A percentile compares a stretch with the other conserved stretches of the same genome.
Conservation (phyloP, 2,888 invertebrate species). For the Drosophila kambysellisi region DNA sequence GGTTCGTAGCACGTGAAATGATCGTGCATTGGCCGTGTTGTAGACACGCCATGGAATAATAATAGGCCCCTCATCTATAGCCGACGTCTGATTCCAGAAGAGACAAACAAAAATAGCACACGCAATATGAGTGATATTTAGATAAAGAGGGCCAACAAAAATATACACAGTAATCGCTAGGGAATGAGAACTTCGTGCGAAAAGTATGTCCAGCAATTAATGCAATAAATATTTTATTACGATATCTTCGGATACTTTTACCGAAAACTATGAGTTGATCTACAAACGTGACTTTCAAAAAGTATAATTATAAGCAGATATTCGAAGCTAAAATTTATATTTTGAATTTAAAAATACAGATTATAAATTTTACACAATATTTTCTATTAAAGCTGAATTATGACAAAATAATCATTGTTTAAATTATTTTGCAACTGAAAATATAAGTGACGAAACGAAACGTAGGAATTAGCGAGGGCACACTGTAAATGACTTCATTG, state of each 20-base stretch:
- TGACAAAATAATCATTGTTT: neutral
- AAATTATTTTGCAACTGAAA: neutral
- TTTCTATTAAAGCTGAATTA: neutral
- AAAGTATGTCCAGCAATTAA: neutral
- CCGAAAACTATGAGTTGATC: neutral
- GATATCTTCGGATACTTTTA: neutral
- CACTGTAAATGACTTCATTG: slow-evolving; percentile 8
- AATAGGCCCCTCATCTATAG: neutral
- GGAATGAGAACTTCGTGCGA: neutral
- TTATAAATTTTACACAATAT: neutral
- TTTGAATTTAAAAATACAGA: neutral
- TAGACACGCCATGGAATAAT: slow-evolving; percentile 38
- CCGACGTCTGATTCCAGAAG: slow-evolving; percentile 40
- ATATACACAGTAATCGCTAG: neutral
- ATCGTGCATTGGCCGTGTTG: slow-evolving; percentile 63
- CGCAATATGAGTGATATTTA: slow-evolving; percentile 1
- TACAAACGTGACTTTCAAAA: neutral
- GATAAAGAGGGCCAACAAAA: neutral
- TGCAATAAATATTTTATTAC: neutral
- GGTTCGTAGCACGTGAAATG: slow-evolving; percentile 60
- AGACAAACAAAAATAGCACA: slow-evolving; percentile 11
- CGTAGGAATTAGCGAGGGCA: neutral
- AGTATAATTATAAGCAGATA: neutral
- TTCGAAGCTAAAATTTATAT: neutral
- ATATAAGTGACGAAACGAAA: neutral